Evolutionary conservation across 1,140 invertebrate species (phyloP).

Genomic region (Drosophila subpulchrella): DNA sequence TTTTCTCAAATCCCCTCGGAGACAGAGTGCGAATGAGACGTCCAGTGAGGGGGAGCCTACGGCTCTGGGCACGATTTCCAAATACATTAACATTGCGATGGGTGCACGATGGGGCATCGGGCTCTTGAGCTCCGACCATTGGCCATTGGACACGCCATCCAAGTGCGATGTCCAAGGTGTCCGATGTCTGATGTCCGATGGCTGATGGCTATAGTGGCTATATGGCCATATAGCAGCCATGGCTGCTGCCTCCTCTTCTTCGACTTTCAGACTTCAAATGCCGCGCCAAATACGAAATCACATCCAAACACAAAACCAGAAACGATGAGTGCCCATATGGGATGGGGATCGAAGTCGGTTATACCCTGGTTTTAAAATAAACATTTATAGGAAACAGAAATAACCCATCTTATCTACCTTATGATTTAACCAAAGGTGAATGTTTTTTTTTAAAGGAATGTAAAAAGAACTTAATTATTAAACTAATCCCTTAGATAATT

Average conservation of each 20-base stretch:
- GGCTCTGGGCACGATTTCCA: constrained; percentile 74
- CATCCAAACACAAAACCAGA: constrained; percentile 59
- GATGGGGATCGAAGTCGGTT: not conserved
- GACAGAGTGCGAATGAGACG: constrained; percentile 19
- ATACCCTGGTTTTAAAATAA: not conserved
- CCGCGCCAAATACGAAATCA: constrained; percentile 74
- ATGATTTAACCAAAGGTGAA: too few relatives aligned
- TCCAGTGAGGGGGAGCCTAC: constrained; percentile 30
- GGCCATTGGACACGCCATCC: constrained; percentile 16
- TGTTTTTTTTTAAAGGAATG: too few relatives aligned
- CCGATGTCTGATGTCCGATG: constrained; percentile 16
- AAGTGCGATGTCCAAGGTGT: constrained; percentile 23
- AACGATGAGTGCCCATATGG: not conserved
- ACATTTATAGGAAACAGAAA: too few relatives aligned
- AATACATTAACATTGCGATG: constrained; percentile 81
- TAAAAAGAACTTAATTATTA: too few relatives aligned
- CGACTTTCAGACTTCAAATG: constrained; percentile 50
- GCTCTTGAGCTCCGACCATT: constrained; percentile 16
- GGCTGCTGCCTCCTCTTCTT: constrained; percentile 52
- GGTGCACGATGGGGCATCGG: constrained; percentile 60
- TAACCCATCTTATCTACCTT: too few relatives aligned
- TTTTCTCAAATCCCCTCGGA: constrained; percentile 57
- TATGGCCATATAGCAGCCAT: constrained; percentile 13
- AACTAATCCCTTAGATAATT: not conserved
- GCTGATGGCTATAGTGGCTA: not conserved